Conservation (phyloP, 2,888 invertebrate genomes). For the Acanthoscelides obtectus region DNA sequence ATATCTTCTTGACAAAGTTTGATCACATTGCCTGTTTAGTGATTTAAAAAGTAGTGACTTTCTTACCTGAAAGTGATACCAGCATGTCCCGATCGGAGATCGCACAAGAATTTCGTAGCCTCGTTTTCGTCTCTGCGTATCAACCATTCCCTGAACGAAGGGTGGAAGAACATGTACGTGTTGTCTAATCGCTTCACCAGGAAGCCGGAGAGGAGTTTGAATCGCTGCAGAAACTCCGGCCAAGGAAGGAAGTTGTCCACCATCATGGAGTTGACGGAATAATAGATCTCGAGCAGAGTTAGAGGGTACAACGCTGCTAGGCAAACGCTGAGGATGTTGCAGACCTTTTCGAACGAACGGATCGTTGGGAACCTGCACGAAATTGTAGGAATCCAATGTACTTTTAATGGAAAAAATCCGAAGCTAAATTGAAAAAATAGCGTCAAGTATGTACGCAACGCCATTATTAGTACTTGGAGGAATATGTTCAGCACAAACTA, state of each 20-base stretch:
- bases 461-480: no score
- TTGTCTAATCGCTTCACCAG: slow-evolving; percentile 87
- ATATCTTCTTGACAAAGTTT: no score
- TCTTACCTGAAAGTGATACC: slow-evolving; percentile 72
- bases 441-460: no score
- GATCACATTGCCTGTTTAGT: no score
- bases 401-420: no score
- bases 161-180: slow-evolving; percentile 97
- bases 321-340: slow-evolving; percentile 84
- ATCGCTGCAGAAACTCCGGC: slow-evolving; percentile 86
- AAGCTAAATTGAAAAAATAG: no score
- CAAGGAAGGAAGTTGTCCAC: slow-evolving; percentile 77
- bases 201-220: slow-evolving; percentile 81
- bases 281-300: slow-evolving; percentile 85
- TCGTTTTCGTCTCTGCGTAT: slow-evolving; percentile 82
- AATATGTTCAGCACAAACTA: no score
- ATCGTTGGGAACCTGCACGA: slow-evolving; percentile 73
- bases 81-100: slow-evolving; percentile 86
- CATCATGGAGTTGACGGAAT: slow-evolving; percentile 84
- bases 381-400: no score
- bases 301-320: slow-evolving; percentile 88
- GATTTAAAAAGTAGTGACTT: no score
- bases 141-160: slow-evolving; percentile 97
- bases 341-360: slow-evolving; percentile 84
- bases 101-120: slow-evolving; percentile 88